Evolutionary conservation across 2,888 invertebrate genomes (phyloP).

Genomic region (Parelbella ahira): DNA sequence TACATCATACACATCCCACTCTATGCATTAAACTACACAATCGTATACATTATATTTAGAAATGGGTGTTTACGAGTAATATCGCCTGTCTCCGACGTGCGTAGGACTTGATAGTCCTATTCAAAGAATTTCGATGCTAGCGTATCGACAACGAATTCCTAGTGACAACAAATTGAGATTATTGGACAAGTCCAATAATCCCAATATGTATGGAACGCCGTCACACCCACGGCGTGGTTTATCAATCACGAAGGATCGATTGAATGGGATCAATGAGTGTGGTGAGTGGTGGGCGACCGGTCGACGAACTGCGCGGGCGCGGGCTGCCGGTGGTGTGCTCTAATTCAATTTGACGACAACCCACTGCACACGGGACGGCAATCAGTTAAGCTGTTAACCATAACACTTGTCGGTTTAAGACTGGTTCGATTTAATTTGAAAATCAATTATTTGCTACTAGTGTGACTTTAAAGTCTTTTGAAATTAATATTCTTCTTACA

Average conservation of each 20-base stretch:
- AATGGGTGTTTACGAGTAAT: slow-evolving; percentile 14
- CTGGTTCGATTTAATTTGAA: too few relatives aligned
- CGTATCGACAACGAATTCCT: slow-evolving; percentile 31
- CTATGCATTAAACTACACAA: slow-evolving; percentile 41
- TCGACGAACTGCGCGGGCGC: slow-evolving; percentile 78
- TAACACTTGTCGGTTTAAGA: slow-evolving; percentile 43
- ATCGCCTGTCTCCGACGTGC: slow-evolving; percentile 33
- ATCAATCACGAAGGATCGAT: slow-evolving; percentile 75
- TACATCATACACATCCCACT: slow-evolving; percentile 41
- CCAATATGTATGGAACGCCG: slow-evolving; percentile 40
- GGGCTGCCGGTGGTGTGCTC: slow-evolving; percentile 63
- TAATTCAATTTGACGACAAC: slow-evolving; percentile 76
- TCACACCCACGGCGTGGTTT: slow-evolving; percentile 63
- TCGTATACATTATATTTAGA: background rate
- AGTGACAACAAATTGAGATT: too few relatives aligned
- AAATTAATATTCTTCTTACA: too few relatives aligned
- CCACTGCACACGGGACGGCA: slow-evolving; percentile 55
- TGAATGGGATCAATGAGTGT: slow-evolving; percentile 71
- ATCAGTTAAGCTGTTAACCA: slow-evolving; percentile 49
- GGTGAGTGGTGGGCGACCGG: slow-evolving; percentile 73
- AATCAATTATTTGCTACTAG: too few relatives aligned
- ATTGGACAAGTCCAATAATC: too few relatives aligned
- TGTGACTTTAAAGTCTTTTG: too few relatives aligned
- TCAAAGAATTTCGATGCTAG: slow-evolving; percentile 24
- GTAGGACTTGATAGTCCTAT: slow-evolving; percentile 33